A percentile compares a stretch with the other conserved stretches of the same genome.
Evolutionary conservation across 2,113 vertebrate species (phyloP).

Genomic region (Pterocles burchelli): DNA sequence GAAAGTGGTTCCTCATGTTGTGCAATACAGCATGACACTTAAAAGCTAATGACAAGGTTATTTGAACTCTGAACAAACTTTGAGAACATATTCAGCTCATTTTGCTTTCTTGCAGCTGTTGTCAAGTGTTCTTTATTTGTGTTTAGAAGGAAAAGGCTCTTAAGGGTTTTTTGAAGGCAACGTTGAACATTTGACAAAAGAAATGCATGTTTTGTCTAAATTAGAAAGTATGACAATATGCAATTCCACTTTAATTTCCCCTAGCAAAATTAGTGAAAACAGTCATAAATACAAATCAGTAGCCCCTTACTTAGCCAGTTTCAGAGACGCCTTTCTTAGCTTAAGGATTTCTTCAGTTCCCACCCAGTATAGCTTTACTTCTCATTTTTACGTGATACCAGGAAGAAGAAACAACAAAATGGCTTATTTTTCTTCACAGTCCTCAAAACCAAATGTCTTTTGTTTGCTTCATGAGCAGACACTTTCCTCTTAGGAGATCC

Average conservation of each 20-base stretch:
- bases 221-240: neutral
- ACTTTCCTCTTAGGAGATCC: neutral
- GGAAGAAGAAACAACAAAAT: neutral
- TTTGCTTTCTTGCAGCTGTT: conserved; percentile 22
- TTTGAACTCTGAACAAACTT: conserved; percentile 43
- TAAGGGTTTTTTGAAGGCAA: neutral
- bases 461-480: neutral
- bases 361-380: neutral
- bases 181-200: neutral
- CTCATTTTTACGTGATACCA: neutral
- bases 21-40: neutral
- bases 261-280: neutral
- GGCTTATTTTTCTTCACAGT: neutral
- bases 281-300: neutral
- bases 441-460: neutral
- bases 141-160: neutral
- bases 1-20: conserved; percentile 43
- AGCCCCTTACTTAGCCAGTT: neutral
- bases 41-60: conserved; percentile 26
- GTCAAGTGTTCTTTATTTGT: conserved; percentile 4
- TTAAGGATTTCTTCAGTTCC: neutral
- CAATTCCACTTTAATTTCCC: neutral
- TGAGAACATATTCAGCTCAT: neutral
- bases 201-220: neutral
- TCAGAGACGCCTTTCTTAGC: neutral